phyloP scores from a whole-genome alignment of 2,113 vertebrate genomes.

The Callionymus lyra region DNA sequence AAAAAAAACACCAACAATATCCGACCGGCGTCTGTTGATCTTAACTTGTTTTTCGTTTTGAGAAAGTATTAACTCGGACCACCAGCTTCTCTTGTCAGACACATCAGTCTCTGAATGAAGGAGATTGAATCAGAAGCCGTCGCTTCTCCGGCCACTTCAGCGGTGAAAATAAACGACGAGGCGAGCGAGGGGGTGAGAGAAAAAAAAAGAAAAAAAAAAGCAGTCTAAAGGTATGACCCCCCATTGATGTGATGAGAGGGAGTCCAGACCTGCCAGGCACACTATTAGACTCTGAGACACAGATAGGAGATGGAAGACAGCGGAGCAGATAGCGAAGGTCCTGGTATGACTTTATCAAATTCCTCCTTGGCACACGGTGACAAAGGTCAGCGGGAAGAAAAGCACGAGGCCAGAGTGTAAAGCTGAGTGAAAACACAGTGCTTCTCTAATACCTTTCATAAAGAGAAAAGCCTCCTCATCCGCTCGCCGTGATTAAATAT shows the following conservation, averaged over 20 bases:
- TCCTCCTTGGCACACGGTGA: slow-evolving; percentile 58
- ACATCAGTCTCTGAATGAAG: slow-evolving; percentile 39
- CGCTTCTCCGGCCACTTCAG: slow-evolving; percentile 24
- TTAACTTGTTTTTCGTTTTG: too few relatives aligned
- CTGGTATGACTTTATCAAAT: slow-evolving; percentile 68
- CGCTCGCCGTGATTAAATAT: slow-evolving; percentile 58
- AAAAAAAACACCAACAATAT: too few relatives aligned
- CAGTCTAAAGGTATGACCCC: slow-evolving; percentile 52
- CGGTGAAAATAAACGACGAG: slow-evolving; percentile 58
- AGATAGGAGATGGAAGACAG: slow-evolving; percentile 32
- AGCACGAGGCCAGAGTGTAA: slow-evolving; percentile 59
- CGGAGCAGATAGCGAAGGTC: slow-evolving; percentile 32
- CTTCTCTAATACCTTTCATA: slow-evolving; percentile 68
- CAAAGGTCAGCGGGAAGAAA: slow-evolving; percentile 60
- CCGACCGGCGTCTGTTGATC: too few relatives aligned
- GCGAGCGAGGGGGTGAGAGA: slow-evolving; percentile 23
- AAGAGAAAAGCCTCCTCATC: slow-evolving; percentile 65
- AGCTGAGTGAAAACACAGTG: slow-evolving; percentile 62
- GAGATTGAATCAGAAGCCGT: slow-evolving; percentile 51
- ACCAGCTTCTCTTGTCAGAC: slow-evolving; percentile 21
- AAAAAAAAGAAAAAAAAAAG: slow-evolving; percentile 27
- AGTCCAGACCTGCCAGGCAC: slow-evolving; percentile 43
- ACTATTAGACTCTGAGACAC: slow-evolving; percentile 50
- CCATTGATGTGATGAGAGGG: slow-evolving; percentile 59
- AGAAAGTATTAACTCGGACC: too few relatives aligned